These are phyloP conservation scores for Cheiracanthium punctorium DNA, from an alignment of 2,888 invertebrate genomes.

Conservation along the genomic window DNA sequence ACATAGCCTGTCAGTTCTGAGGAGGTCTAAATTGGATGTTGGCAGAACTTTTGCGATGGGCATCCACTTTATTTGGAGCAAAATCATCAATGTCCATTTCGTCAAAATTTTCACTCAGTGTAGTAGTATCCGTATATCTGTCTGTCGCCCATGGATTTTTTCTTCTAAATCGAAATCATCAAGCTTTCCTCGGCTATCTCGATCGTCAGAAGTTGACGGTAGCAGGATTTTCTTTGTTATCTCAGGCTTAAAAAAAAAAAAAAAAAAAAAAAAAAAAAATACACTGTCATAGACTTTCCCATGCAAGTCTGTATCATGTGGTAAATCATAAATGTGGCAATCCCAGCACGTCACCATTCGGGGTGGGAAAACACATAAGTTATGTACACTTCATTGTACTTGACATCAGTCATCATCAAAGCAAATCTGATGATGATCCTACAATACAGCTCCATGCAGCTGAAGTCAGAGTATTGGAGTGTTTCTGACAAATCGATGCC, in stretches of 20 bases:
- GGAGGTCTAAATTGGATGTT: slow-evolving; percentile 20
- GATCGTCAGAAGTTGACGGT: background rate
- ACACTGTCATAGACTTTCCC: slow-evolving; percentile 93
- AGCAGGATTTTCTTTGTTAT: background rate
- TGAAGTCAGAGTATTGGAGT: slow-evolving; percentile 93
- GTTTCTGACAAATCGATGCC: slow-evolving; percentile 94
- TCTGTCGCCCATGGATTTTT: background rate
- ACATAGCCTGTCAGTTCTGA: background rate
- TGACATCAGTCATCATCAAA: slow-evolving; percentile 89
- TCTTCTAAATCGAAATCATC: slow-evolving; percentile 18
- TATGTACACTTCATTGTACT: slow-evolving; percentile 89
- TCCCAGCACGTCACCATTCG: slow-evolving; percentile 88
- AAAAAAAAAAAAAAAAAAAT: no score
- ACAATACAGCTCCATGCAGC: slow-evolving; percentile 88
- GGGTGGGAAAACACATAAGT: slow-evolving; percentile 92
- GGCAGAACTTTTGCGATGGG: no score
- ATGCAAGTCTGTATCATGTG: slow-evolving; percentile 93
- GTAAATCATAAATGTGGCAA: slow-evolving; percentile 92
- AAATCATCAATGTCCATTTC: background rate
- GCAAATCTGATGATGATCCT: slow-evolving; percentile 92
- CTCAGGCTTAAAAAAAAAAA: slow-evolving; percentile 31
- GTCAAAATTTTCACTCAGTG: background rate
- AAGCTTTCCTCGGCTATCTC: background rate
- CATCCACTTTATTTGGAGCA: background rate
- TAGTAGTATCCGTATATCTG: background rate